Evolutionary conservation across 2,797 vertebrate genomes (phyloP), one percentile per base, ranked within the genome.

Genomic region (Spondyliosoma cantharus): DNA sequence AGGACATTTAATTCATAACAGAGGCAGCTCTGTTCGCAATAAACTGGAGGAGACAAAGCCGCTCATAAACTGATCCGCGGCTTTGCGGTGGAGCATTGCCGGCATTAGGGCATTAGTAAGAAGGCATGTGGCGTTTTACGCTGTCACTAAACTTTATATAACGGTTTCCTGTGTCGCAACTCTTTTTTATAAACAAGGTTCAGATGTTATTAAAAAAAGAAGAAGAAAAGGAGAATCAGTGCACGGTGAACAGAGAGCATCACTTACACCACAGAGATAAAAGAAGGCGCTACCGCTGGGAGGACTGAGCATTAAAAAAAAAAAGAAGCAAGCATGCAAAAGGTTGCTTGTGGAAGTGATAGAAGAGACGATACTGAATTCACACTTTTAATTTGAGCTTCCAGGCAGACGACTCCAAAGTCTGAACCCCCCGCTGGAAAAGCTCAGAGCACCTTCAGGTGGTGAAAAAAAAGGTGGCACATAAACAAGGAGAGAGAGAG

Each of bases 1-100:
- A 71, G 70, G 75, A 78, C 84, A 76, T 80, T 83, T 58, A 83
- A 74, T 49, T 86, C 59, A 81, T 65, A 79, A 80, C 66, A 71
- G 56, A 64, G 73, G 62, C 57, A 56, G 71, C 58, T 87, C 69
- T 82, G 65, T 62, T 16, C 61, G 74, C 74, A 80, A 82, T 86
- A 84, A 85, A 87, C 22, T 7, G 67, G 65, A 77, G 62, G 64
- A 69, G 63, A 88, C 66, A 49, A 71, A 84, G 78, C 29, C 0
- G 7, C 65, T 82, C 72, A 65, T 86, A 84, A 89, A 85, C 69
- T 4, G 42, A 86, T 77, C 56, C n/a, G 12, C 8, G 3, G 69
- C 59, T 85, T 53, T 78, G 63, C 20, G n/a, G 56, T 62, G 68
- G 58, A 84, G 27, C 53, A 64, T 62, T 65, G 48, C 67, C 74